Conservation (phyloP, 2,797 vertebrate genomes). For the Tokudaia tokunoshimensis region DNA sequence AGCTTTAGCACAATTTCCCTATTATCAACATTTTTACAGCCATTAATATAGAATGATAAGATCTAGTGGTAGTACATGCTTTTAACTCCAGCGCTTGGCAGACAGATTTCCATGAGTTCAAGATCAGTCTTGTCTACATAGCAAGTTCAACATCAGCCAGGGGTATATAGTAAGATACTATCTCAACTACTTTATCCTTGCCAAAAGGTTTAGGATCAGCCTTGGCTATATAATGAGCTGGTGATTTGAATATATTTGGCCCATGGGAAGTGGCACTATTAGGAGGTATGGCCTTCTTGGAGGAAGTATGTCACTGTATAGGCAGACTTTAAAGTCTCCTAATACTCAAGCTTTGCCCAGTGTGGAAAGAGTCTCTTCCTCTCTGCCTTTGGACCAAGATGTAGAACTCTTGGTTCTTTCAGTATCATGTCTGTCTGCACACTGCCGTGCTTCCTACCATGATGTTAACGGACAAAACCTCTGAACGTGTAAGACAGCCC, state of each 20-base stretch:
- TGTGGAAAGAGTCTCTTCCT: not conserved
- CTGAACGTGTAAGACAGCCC: not conserved
- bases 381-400: not conserved
- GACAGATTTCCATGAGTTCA: not conserved
- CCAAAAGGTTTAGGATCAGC: not conserved
- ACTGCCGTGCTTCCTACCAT: not conserved
- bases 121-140: not conserved
- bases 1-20: not conserved
- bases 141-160: not conserved
- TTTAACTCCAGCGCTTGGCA: not conserved
- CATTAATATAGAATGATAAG: slow-evolving; percentile 10
- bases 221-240: not conserved
- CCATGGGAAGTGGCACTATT: not conserved
- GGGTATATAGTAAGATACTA: not conserved
- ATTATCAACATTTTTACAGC: not conserved
- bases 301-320: not conserved
- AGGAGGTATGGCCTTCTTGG: not conserved
- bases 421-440: not conserved
- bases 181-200: not conserved
- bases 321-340: not conserved
- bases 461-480: not conserved
- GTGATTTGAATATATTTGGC: not conserved
- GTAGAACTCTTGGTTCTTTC: not conserved
- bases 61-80: not conserved
- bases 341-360: not conserved